These are phyloP conservation scores for Aphelenchoides besseyi DNA, from an alignment of 1,140 invertebrate species.

Conservation along the genomic window DNA sequence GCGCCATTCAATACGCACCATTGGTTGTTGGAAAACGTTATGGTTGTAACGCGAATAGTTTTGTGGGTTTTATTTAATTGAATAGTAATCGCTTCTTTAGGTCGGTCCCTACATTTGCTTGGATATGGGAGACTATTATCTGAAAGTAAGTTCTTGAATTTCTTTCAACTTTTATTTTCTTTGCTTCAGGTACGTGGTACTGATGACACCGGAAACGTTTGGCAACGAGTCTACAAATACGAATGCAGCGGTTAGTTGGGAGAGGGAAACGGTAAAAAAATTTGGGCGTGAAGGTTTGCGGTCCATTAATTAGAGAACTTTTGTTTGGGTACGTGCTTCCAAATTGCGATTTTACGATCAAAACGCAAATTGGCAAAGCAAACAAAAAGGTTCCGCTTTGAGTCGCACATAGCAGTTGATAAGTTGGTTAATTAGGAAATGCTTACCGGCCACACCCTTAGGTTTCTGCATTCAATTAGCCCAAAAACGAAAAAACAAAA, in stretches of 20 bases:
- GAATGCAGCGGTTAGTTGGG: neutral
- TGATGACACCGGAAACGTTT: neutral
- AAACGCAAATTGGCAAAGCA: too few species aligned
- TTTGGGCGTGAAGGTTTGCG: too few species aligned
- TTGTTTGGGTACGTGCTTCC: too few species aligned
- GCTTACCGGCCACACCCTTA: too few species aligned
- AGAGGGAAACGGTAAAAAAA: neutral
- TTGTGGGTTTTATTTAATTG: neutral
- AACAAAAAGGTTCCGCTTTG: too few species aligned
- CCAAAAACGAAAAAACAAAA: too few species aligned
- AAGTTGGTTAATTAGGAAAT: too few species aligned
- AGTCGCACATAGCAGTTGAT: too few species aligned
- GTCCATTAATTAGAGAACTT: too few species aligned
- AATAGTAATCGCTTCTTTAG: neutral
- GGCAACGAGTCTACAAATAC: constrained; percentile 20
- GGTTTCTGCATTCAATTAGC: too few species aligned
- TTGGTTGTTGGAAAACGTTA: neutral
- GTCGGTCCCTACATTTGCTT: constrained; percentile 11
- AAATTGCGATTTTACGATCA: too few species aligned
- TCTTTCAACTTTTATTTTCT: neutral
- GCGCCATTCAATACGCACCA: neutral
- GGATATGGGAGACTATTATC: constrained; percentile 3
- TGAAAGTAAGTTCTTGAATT: constrained; percentile 9
- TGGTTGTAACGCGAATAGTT: constrained; percentile 3
- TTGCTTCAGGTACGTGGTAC: constrained; percentile 12